These are phyloP conservation scores for Nephrotoma flavescens DNA, from an alignment of 2,888 invertebrate species.

Conservation along the genomic window DNA sequence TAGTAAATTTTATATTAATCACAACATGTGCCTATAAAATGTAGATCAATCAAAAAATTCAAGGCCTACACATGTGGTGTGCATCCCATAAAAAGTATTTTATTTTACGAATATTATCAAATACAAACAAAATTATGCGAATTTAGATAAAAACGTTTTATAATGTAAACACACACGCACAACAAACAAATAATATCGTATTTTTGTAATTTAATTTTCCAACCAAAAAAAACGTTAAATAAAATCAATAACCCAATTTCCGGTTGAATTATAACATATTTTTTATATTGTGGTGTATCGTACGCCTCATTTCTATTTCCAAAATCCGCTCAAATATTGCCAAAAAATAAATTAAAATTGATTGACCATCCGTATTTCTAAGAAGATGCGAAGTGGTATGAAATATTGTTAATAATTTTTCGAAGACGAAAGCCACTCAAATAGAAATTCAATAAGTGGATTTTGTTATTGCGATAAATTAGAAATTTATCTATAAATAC, in stretches of 20 bases:
- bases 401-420: neutral
- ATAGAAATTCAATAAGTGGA: neutral
- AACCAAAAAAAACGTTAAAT: neutral
- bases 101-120: neutral
- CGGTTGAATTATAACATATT: neutral
- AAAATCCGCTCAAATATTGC: too few relatives aligned
- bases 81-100: neutral
- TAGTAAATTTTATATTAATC: too few relatives aligned
- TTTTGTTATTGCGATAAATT: neutral
- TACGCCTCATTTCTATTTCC: neutral
- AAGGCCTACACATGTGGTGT: neutral
- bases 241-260: neutral
- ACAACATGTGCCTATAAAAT: neutral
- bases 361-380: neutral
- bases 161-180: neutral
- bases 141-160: neutral
- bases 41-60: neutral
- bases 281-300: neutral
- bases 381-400: neutral
- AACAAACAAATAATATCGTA: neutral
- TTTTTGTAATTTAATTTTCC: neutral
- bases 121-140: neutral
- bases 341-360: neutral
- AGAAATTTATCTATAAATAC: neutral
- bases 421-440: neutral